Percentiles rank a stretch among this genome's conserved stretches.
Evolutionary conservation across 2,888 invertebrate genomes (phyloP).

Genomic region (Trichopria drosophilae): DNA sequence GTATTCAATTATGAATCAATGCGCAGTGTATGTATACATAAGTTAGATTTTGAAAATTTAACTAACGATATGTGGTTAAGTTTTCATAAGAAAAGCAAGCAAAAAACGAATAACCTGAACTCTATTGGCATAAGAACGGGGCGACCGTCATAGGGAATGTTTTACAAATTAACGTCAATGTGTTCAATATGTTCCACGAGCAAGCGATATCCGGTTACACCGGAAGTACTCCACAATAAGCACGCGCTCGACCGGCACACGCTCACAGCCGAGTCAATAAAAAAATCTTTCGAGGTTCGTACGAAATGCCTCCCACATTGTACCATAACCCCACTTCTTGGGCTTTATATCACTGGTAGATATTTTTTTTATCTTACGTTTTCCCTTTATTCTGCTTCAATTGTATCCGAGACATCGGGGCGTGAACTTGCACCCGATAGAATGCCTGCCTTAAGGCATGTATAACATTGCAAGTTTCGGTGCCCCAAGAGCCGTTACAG

Average conservation of each 20-base stretch:
- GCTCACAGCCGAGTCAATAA: slow-evolving; percentile 38
- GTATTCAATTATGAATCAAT: too few species aligned
- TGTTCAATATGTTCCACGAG: slow-evolving; percentile 43
- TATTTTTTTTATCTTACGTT: slow-evolving; percentile 39
- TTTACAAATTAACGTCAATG: slow-evolving; percentile 59
- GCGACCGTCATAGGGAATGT: slow-evolving; percentile 52
- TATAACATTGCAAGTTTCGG: background rate
- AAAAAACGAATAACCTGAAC: too few species aligned
- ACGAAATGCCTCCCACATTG: slow-evolving; percentile 50
- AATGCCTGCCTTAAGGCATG: too few species aligned
- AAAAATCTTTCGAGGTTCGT: slow-evolving; percentile 37
- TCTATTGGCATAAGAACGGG: too few species aligned
- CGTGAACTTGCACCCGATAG: slow-evolving; percentile 42
- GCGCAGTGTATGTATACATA: too few species aligned
- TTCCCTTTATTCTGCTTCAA: slow-evolving; percentile 38
- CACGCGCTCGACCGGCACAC: slow-evolving; percentile 39
- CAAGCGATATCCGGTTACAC: slow-evolving; percentile 56
- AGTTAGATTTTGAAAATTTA: too few species aligned
- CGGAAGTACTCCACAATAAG: slow-evolving; percentile 54
- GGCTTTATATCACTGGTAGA: slow-evolving; percentile 32
- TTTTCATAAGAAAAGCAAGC: too few species aligned
- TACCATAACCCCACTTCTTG: slow-evolving; percentile 38
- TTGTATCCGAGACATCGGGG: slow-evolving; percentile 48
- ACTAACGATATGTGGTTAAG: too few species aligned
- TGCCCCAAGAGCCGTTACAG: background rate